Base-by-base conservation (phyloP, 2,888 invertebrate species). In the Drosophila melanosoma region DNA sequence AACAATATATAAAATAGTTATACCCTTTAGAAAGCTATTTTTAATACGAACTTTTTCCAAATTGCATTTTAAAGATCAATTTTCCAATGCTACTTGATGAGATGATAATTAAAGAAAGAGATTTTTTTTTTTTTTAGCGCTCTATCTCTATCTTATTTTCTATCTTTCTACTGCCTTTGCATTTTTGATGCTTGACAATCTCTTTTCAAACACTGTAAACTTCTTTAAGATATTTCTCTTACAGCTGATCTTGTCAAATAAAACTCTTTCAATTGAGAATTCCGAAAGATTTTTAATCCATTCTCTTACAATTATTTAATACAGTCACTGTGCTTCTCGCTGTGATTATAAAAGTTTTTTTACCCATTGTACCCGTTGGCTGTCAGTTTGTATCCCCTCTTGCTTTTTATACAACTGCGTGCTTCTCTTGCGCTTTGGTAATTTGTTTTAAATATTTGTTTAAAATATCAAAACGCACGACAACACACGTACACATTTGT, bases 391-490 rank as follows among this genome's bases (percentile, higher is more conserved):
- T 20, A 54, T 45, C 59, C 72, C 63, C 69, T 81, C 76, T 58
- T 68, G 67, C 53, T 73, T 69, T 73, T 68, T 69, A 59, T 60
- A 83, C 61, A 74, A 70, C 72, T 85, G 85, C 74, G 79, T 87
- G 77, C 80, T 74, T 76, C 83, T 83, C 74, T 65, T 83, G 76
- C 68, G 88, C 82, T 85, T 77, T 86, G 83, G 85, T 87, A 87
- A 87, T 87, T 88, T 90, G 90, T 86, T 87, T 87, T 82, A 87
- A 87, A 88, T 87, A 87, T 87, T 87, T 90, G 89, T 76, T 80
- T 83, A 87, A 87, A 87, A 83, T 83, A 87, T 87, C 89, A 88
- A 80, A 86, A 81, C 79, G 79, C 79, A 76, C 68, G 77, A 74
- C 71, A 81, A 88, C 89, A 83, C 90, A 90, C 89, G 90, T 90